Base-by-base conservation (phyloP, 2,113 vertebrate genomes). In the Sigmodon hispidus region DNA sequence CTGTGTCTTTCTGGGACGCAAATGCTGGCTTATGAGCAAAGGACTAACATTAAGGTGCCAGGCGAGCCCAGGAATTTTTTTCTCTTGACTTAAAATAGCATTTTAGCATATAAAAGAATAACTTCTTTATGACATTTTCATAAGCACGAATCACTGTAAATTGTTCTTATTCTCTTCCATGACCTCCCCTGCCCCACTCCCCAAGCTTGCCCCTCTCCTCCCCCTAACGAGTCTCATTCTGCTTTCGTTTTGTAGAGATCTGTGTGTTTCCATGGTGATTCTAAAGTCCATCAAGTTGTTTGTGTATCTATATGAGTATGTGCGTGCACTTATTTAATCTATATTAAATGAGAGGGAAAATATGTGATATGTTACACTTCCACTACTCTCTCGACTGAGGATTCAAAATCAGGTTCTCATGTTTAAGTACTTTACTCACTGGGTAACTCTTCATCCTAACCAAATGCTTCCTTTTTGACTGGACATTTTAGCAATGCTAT, bases 1-100 rank as follows among this genome's bases (percentile, higher is more conserved):
- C 65, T 48, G 8, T 55, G 22, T 22, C 84, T 86, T 75, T 50
- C 67, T 61, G 88, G 95, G 87, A 91, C 59, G 83, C 55, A 90
- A 72, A 79, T 52, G 48, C 93, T 91, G 48, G 63, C n/a, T 88
- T 72, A 17, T 84, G 50, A 45, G 65, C 81, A 88, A 61, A 48
- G 84, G 65, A 59, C 43, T 80, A 63, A 69, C 29, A 19, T 89
- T 87, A 59, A 75, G 93, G 22, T 48, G 22, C 29, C 52, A 91
- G 59, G 19, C 36, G 79, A 88, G 89, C 80, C 75, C 50, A 63
- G 80, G 52, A 13, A 15, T 24, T 87, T 86, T 63, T 86, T 86
- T 50, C 31, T 67, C 80, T 83, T 76, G 79, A n/a, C 31, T 69
- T 69, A 40, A 87, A 70, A 70, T 70, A 87, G 52, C 65, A 26